Evolutionary conservation across 1,140 invertebrate species (phyloP).

Genomic region (Choristoneura fumiferana): DNA sequence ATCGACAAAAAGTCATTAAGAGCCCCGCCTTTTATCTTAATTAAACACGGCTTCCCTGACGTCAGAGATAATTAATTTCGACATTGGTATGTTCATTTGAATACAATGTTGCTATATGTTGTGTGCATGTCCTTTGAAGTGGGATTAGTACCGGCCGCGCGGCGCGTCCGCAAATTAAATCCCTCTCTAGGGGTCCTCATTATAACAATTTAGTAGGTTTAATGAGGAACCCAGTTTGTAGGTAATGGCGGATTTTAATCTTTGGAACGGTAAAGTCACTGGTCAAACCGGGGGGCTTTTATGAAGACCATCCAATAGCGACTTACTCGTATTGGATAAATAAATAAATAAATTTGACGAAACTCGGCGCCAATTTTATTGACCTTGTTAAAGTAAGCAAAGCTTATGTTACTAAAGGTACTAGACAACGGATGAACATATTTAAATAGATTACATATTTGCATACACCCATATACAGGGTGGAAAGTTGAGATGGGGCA

Average conservation of each 20-base stretch:
- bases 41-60: slow-evolving; percentile 12
- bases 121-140: slow-evolving; percentile 63
- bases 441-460: too few species aligned
- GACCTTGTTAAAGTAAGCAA: too few species aligned
- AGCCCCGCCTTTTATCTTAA: background rate
- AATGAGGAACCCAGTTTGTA: slow-evolving; percentile 25
- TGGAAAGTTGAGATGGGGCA: too few species aligned
- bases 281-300: too few species aligned
- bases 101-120: slow-evolving; percentile 16
- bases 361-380: too few species aligned
- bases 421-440: too few species aligned
- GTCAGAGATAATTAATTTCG: slow-evolving; percentile 16
- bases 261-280: slow-evolving; percentile 25
- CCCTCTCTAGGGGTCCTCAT: slow-evolving; percentile 59
- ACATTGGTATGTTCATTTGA: slow-evolving; percentile 4
- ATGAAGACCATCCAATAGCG: too few species aligned
- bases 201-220: slow-evolving; percentile 48
- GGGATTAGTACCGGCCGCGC: slow-evolving; percentile 54
- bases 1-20: too few species aligned
- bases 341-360: too few species aligned
- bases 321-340: too few species aligned
- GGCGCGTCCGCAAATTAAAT: slow-evolving; percentile 64
- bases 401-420: too few species aligned
- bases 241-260: slow-evolving; percentile 18
- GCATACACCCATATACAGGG: too few species aligned